Conservation (phyloP, 2,888 invertebrate species). For the Caenorhabditis wallacei region DNA sequence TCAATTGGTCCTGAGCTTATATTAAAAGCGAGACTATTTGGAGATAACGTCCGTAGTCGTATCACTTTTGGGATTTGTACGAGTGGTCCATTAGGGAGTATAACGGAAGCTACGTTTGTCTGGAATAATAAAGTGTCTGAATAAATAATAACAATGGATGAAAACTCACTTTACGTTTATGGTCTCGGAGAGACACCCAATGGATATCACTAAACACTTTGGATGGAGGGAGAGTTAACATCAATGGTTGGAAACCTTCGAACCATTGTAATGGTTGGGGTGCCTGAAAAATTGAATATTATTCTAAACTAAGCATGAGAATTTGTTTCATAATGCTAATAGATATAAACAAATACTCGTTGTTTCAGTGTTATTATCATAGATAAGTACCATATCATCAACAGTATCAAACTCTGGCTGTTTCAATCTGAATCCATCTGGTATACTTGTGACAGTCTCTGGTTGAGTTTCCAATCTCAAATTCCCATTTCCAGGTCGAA, state of each 20-base stretch:
- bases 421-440: constrained; percentile 59
- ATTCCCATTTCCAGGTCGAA: constrained; percentile 53
- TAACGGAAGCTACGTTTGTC: constrained; percentile 76
- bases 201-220: constrained; percentile 73
- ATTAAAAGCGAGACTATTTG: constrained; percentile 72
- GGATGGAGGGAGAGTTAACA: constrained; percentile 78
- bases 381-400: constrained; percentile 64
- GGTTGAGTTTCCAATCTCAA: constrained; percentile 38
- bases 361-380: too few relatives aligned
- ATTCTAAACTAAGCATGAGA: too few relatives aligned
- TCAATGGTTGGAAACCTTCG: constrained; percentile 79
- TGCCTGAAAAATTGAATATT: constrained; percentile 27
- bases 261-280: constrained; percentile 80
- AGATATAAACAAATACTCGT: too few relatives aligned
- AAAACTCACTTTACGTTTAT: constrained; percentile 75
- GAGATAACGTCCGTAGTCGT: constrained; percentile 74
- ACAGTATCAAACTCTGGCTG: constrained; percentile 69
- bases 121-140: constrained; percentile 46
- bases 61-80: constrained; percentile 76
- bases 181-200: constrained; percentile 82
- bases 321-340: too few relatives aligned
- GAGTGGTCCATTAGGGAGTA: constrained; percentile 79
- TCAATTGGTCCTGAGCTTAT: constrained; percentile 79
- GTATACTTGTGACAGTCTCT: constrained; percentile 34
- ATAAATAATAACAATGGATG: background rate